Evolutionary conservation across 2,888 invertebrate genomes (phyloP), one percentile per base, ranked within the genome.

Genomic region (Acheta domesticus): DNA sequence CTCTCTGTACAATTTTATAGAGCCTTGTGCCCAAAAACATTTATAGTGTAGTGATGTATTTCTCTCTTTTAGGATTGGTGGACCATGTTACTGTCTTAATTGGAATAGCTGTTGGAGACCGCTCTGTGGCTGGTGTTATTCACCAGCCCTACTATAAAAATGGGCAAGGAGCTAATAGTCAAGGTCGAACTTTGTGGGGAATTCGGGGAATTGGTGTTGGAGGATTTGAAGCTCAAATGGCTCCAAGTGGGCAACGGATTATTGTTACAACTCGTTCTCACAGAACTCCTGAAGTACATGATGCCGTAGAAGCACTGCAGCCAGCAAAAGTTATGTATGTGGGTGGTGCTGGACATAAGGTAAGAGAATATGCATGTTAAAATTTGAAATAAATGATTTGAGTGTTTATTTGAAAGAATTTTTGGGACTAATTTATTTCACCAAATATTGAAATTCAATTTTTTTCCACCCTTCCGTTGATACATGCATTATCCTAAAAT

Each of bases 61-160:
- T 81, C 80, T 78, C 80, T 79, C 82, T 84, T 86, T 74, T 84
- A 93, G 93, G 98, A 49, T 91, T 97, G 82, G 89, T 99, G 79
- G 97, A 99, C 84, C 98, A 99, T 89, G 99, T 99, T 14, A 99
- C 99, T 1, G 98, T 99, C 75, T 89, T 99, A 82, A 96, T 99
- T 85, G 99, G 99, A 12, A 92, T 99, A 82, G 94, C 98, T 12
- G 92, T 98, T 1, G 92, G 93, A 81, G 94, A 96, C 82, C 91
- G 91, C 83, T 94, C 99, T 2, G 91, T 98, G 14, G 99, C 94
- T n/a, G 99, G 99, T 75, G 93, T 99, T 0, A 97, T 99, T 83
- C 97, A 99, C 88, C 99, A 99, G 86, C 99, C 99, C 0, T 99
- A 95, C 87, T 97, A 93, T 85, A 92, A 90, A 86, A 92, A 90